Evolutionary conservation across 2,797 vertebrate species (phyloP).

Genomic region (Enteromius anoplus): DNA sequence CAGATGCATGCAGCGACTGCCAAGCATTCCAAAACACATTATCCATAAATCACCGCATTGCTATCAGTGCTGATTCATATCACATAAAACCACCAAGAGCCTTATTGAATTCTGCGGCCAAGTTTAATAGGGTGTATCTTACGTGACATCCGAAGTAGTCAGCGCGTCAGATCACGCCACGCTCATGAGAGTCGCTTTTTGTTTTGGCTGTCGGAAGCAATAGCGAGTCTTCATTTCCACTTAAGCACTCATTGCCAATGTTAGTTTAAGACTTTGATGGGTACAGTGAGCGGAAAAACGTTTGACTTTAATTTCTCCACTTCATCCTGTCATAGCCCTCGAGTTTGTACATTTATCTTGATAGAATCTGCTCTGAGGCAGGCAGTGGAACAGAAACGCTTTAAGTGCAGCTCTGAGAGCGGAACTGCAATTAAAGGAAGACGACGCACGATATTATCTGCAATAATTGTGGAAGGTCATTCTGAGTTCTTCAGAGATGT

Average conservation of each 20-base stretch:
- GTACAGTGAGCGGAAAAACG: neutral
- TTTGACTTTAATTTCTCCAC: constrained; percentile 46
- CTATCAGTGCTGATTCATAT: constrained; percentile 57
- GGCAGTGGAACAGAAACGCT: constrained; percentile 43
- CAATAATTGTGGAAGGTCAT: constrained; percentile 47
- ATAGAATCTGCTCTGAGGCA: constrained; percentile 47
- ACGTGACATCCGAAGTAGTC: constrained; percentile 44
- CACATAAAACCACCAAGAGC: constrained; percentile 49
- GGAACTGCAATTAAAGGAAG: constrained; percentile 41
- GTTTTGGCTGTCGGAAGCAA: constrained; percentile 44
- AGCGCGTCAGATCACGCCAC: constrained; percentile 23
- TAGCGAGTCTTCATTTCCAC: constrained; percentile 29
- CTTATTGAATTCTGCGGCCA: constrained; percentile 47
- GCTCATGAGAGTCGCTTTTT: constrained; percentile 26
- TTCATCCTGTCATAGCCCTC: constrained; percentile 42
- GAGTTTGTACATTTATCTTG: constrained; percentile 53
- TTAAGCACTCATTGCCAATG: constrained; percentile 19
- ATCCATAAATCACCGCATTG: constrained; percentile 71
- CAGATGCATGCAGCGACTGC: constrained; percentile 70
- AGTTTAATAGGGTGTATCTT: constrained; percentile 53
- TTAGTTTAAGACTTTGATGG: constrained; percentile 43
- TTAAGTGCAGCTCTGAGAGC: constrained; percentile 44
- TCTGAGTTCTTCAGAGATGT: constrained; percentile 27
- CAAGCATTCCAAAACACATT: constrained; percentile 68
- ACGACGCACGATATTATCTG: constrained; percentile 33